Percentiles rank a stretch among this genome's conserved stretches.
Evolutionary conservation across 2,113 vertebrate species (phyloP).

Genomic region (Falco punctatus): DNA sequence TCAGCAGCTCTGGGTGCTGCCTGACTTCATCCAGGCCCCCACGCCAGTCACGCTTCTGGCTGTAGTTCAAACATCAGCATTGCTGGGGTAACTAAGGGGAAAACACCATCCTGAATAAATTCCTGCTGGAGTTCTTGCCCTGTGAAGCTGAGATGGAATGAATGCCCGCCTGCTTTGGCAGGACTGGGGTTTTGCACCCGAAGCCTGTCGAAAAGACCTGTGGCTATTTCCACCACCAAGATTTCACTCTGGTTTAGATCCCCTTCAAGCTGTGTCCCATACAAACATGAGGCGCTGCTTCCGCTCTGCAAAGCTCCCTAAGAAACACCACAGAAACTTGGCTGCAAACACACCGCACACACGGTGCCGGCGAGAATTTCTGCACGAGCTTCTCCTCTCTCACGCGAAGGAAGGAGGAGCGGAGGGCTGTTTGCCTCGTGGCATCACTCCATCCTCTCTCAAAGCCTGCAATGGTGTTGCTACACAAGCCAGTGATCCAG

Average conservation of each 20-base stretch:
- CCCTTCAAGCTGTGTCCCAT: fast-evolving
- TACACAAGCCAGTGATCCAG: background rate
- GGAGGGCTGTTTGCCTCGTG: background rate
- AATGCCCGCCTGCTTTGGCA: background rate
- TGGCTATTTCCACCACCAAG: fast-evolving
- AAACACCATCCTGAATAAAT: background rate
- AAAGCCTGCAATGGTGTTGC: background rate
- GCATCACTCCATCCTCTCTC: constrained; percentile 3
- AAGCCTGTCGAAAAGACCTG: background rate
- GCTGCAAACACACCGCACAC: background rate
- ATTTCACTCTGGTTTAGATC: background rate
- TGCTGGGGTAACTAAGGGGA: background rate
- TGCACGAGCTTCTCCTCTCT: background rate
- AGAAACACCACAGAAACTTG: background rate
- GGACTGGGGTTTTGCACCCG: background rate
- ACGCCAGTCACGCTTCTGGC: background rate
- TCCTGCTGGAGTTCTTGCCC: background rate
- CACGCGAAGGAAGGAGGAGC: background rate
- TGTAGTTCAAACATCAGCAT: background rate
- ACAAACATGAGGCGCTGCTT: background rate
- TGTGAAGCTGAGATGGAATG: fast-evolving
- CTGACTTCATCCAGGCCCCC: background rate
- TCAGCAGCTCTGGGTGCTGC: background rate
- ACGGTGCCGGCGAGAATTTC: background rate
- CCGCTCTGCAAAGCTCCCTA: background rate